A percentile compares a stretch with the other conserved stretches of the same genome.
Evolutionary conservation across 2,113 vertebrate species (phyloP).

Genomic region (Cacatua alba): DNA sequence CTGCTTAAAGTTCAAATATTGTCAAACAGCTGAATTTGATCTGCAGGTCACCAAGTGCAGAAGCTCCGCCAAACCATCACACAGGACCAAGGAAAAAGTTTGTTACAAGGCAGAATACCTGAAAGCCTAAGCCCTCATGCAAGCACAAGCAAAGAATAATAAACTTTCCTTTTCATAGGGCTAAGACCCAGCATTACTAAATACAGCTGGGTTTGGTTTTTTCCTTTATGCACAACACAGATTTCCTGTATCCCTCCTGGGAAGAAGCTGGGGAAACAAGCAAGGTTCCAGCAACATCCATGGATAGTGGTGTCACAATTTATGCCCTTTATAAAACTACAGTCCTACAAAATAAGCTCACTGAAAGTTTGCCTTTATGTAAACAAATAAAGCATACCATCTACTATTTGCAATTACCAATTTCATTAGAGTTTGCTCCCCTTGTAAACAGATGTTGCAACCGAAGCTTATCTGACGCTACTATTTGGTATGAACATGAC

Average conservation of each 20-base stretch:
- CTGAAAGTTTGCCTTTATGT: not conserved
- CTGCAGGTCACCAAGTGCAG: not conserved
- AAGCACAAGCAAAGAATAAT: not conserved
- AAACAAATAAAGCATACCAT: not conserved
- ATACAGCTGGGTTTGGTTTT: not conserved
- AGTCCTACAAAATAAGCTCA: slow-evolving; percentile 13
- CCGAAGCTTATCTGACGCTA: not conserved
- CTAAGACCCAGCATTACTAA: not conserved
- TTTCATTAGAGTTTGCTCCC: not conserved
- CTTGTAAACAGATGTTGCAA: not conserved
- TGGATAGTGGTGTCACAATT: not conserved
- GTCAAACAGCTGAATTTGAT: not conserved
- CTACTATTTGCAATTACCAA: not conserved
- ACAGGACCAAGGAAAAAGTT: not conserved
- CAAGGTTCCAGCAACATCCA: not conserved
- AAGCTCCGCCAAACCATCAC: not conserved
- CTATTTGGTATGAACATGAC: not conserved
- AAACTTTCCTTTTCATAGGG: not conserved
- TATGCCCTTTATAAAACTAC: not conserved
- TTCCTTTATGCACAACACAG: not conserved
- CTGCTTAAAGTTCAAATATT: not conserved
- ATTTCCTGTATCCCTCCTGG: not conserved
- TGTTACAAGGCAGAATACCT: not conserved
- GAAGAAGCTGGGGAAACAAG: slow-evolving; percentile 13
- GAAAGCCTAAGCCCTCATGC: slow-evolving; percentile 15